Percentiles rank a stretch among this genome's conserved stretches.
Evolutionary conservation across 2,797 vertebrate species (phyloP).

Genomic region (Typhlichthys subterraneus): DNA sequence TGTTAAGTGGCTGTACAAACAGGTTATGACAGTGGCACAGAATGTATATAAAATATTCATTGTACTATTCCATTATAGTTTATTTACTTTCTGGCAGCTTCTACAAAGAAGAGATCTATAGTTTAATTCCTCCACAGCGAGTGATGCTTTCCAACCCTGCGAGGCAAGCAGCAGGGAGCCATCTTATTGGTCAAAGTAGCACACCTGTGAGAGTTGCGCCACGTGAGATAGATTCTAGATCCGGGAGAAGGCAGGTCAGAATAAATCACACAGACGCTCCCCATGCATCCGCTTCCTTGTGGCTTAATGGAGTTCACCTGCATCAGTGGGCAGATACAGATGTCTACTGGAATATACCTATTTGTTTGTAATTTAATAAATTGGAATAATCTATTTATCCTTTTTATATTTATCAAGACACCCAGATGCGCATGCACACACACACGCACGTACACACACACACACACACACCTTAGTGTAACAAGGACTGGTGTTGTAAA

Average conservation of each 20-base stretch:
- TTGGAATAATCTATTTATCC: too few species aligned
- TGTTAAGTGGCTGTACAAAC: too few species aligned
- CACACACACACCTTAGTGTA: neutral
- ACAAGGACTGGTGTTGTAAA: neutral
- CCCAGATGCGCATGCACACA: neutral
- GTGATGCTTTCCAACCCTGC: constrained; percentile 67
- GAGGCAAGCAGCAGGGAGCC: constrained; percentile 62
- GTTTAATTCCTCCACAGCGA: neutral
- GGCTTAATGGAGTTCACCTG: too few species aligned
- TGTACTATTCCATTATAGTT: too few species aligned
- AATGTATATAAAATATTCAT: too few species aligned
- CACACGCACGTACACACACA: neutral
- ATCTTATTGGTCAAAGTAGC: constrained; percentile 81
- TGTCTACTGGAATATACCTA: too few species aligned
- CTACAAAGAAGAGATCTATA: too few species aligned
- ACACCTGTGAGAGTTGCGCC: constrained; percentile 78
- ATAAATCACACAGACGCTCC: constrained; percentile 73
- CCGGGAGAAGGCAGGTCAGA: constrained; percentile 55
- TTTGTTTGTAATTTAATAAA: neutral
- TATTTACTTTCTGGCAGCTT: too few species aligned
- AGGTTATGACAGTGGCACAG: too few species aligned
- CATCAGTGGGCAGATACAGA: too few species aligned
- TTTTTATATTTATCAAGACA: too few species aligned
- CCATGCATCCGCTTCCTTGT: neutral
- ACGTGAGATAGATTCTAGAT: constrained; percentile 80